Base-by-base conservation (phyloP, 2,888 invertebrate genomes). In the Diarsia rubi region DNA sequence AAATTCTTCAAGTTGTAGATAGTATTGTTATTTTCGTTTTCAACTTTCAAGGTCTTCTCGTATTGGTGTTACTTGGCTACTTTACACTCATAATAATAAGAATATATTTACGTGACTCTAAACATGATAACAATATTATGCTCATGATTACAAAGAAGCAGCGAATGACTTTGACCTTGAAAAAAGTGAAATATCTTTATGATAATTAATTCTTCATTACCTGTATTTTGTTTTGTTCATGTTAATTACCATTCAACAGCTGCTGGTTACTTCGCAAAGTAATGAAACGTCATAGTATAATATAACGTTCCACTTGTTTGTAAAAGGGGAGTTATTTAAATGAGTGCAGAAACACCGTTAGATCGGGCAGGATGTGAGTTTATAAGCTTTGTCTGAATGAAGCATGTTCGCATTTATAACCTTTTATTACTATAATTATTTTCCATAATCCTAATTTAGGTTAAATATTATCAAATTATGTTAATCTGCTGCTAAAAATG, bases 1-100 rank as follows among this genome's bases (percentile, higher is more conserved):
- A 21, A 64, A 74, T 81, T 54, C 42, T 60, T 42, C 65, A 62
- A 49, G 60, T 27, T 62, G 49, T 75, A 27, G n/a, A 75, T 81
- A 81, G 45, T 52, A 65, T 64, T 81, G 64, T 81, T 81, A 76
- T 81, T 78, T 78, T 78, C 62, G 60, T 81, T 81, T 81, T 67
- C 65, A 81, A 76, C 54, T 75, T 66, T 67, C 78, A 78, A 78
- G 77, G 78, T 67, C 78, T 67, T 67, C 47, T 66, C 45, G 8
- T 76, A 49, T 82, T 67, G 24, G 76, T 82, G 66, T 44, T 62
- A 75, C 45, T 75, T 64, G 54, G 72, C 44, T 47, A 60, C 27
- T 60, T 47, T 57, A 54, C 42, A 64, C 21, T 49, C 31, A 16
- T 59, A 44, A 54, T 59, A 44, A 54, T 81, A 59, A 24, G 54